phyloP scores from a whole-genome alignment of 2,113 vertebrate species.

The Labeo rohita region DNA sequence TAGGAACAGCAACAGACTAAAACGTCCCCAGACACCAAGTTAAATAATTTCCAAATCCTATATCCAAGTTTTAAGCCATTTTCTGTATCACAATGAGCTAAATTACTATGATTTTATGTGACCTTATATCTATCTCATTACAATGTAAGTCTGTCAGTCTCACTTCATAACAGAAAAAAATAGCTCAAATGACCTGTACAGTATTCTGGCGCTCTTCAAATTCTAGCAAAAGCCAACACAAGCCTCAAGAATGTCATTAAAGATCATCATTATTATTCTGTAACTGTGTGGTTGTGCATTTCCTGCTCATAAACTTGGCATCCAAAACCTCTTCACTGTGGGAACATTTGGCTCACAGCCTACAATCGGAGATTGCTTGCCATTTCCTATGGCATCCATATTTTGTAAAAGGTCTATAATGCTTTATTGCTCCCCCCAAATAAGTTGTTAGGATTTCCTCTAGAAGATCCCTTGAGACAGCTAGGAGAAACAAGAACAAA shows the following conservation, averaged over 20 bases:
- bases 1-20: not conserved
- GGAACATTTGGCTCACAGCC: not conserved
- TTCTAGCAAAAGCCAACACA: not conserved
- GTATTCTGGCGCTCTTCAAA: not conserved
- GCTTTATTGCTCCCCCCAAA: not conserved
- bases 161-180: not conserved
- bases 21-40: not conserved
- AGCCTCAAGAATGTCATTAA: not conserved
- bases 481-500: not conserved
- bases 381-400: not conserved
- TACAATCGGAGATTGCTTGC: not conserved
- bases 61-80: not conserved
- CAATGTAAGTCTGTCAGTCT: not conserved
- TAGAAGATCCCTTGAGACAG: not conserved
- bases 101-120: not conserved
- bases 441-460: not conserved
- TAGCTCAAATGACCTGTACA: not conserved
- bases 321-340: not conserved
- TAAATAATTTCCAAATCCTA: not conserved
- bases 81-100: not conserved
- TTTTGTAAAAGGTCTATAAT: constrained; percentile 19
- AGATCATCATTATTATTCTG: not conserved
- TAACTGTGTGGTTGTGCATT: not conserved
- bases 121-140: not conserved
- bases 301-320: constrained; percentile 4